Conservation (phyloP, 2,113 vertebrate genomes). For the Micronisus gabar region DNA sequence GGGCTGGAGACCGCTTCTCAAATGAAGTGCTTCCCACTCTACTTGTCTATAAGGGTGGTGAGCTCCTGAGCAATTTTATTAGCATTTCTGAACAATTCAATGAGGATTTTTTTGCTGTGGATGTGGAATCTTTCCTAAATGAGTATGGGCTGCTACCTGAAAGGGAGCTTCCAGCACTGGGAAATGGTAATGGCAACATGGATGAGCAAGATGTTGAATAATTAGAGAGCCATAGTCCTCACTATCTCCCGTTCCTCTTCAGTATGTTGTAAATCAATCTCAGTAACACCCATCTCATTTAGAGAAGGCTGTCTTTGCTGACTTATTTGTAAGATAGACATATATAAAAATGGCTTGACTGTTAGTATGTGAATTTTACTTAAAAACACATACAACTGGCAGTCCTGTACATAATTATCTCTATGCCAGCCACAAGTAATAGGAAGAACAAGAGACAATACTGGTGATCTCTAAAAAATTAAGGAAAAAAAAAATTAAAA, state of each 20-base stretch:
- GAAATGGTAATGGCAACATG: constrained; percentile 72
- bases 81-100: constrained; percentile 85
- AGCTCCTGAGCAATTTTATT: constrained; percentile 94
- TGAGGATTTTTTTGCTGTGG: constrained; percentile 90
- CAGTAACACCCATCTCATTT: constrained; percentile 31
- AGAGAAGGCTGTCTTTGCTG: constrained; percentile 26
- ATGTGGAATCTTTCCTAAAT: constrained; percentile 92
- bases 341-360: background rate
- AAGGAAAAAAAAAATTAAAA: background rate
- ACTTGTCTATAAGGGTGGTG: constrained; percentile 92
- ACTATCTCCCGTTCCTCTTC: background rate
- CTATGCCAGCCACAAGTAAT: background rate
- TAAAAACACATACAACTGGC: background rate
- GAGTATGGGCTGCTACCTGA: constrained; percentile 93
- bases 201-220: constrained; percentile 82
- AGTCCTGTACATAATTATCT: background rate
- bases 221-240: background rate
- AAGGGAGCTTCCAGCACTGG: constrained; percentile 73
- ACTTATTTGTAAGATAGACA: background rate
- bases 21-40: constrained; percentile 87
- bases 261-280: background rate
- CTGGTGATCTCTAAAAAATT: background rate
- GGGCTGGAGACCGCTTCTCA: constrained; percentile 89
- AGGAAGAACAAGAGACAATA: background rate
- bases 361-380: background rate